Evolutionary conservation across 92 coral and sea anemone genomes (phyloP).

Genomic region (Phenganax stokvisi): DNA sequence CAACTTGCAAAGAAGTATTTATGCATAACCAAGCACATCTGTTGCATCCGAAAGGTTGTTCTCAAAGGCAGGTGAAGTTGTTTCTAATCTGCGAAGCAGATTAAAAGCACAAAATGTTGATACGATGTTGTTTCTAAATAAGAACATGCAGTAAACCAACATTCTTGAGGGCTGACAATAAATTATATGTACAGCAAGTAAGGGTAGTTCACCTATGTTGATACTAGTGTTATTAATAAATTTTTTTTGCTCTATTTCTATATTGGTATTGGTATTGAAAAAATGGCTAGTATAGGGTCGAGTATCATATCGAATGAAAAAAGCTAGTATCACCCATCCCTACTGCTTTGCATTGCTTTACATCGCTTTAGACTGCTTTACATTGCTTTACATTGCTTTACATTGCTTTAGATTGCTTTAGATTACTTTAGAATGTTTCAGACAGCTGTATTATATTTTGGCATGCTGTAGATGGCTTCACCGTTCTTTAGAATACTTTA

Average conservation of each 20-base stretch:
- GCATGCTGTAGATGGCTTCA: no score
- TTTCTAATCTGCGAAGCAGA: slow-evolving; percentile 11
- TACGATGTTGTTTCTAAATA: slow-evolving; percentile 33
- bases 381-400: no score
- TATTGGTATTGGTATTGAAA: slow-evolving; percentile 12
- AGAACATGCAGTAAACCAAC: slow-evolving; percentile 13
- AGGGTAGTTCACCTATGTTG: neutral
- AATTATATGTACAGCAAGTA: neutral
- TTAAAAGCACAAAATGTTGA: slow-evolving; percentile 29
- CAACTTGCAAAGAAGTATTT: slow-evolving; percentile 30
- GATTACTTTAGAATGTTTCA: no score
- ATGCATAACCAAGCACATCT: slow-evolving; percentile 18
- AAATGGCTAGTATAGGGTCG: neutral
- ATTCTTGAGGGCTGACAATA: neutral
- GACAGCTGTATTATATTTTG: no score
- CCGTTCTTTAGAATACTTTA: no score
- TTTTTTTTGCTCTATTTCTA: neutral
- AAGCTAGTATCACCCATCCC: slow-evolving; percentile 31
- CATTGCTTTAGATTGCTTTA: no score
- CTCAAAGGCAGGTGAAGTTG: slow-evolving; percentile 34
- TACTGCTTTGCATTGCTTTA: neutral
- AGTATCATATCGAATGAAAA: slow-evolving; percentile 25
- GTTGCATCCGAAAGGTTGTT: slow-evolving; percentile 21
- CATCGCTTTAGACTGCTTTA: no score
- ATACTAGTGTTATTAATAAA: neutral